Base-by-base conservation (phyloP, 2,888 invertebrate species). In the Acrobasis consociella region DNA sequence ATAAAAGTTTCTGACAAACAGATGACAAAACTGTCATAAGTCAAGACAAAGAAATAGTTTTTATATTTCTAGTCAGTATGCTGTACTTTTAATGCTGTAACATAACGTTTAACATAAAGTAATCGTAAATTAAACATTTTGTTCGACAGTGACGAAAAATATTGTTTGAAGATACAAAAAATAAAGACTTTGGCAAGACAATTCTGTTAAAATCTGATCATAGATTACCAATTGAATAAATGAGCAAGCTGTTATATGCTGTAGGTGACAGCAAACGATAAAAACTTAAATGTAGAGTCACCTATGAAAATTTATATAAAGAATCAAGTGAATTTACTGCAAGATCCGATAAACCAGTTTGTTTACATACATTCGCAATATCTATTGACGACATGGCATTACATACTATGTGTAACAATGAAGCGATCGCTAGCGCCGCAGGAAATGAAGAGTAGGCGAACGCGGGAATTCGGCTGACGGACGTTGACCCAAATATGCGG, bases 401-500 rank as follows among this genome's bases (percentile, higher is more conserved):
- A 53, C 37, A 51, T 31, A 60, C 60, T 61, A 61, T 58, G 60
- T 62, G 64, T 62, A 65, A 77, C 74, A 75, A 75, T 77, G 77
- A 76, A 81, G 75, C 68, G 71, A 72, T 74, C 76, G 75, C 73
- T 78, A 78, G 77, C 77, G 76, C 76, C 78, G 81, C 78, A 83
- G 87, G 85, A 85, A 87, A 86, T 83, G 83, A 85, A 82, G 82
- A 83, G 83, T 82, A 79, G 77, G 73, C 75, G 78, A 80, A 81
- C 80, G 85, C 81, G 83, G 88, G 88, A 89, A 87, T 89, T 86
- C 84, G 85, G 82, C 76, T 81, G 84, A 81, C 86, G 88, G 89
- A 81, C 89, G 89, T 86, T 90, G 90, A 91, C 91, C 91, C 78
- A 91, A 87, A 91, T 91, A 90, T 89, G 87, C 85, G 86, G 88